phyloP scores from a whole-genome alignment of 2,113 vertebrate species.

The Aptenodytes patagonicus region DNA sequence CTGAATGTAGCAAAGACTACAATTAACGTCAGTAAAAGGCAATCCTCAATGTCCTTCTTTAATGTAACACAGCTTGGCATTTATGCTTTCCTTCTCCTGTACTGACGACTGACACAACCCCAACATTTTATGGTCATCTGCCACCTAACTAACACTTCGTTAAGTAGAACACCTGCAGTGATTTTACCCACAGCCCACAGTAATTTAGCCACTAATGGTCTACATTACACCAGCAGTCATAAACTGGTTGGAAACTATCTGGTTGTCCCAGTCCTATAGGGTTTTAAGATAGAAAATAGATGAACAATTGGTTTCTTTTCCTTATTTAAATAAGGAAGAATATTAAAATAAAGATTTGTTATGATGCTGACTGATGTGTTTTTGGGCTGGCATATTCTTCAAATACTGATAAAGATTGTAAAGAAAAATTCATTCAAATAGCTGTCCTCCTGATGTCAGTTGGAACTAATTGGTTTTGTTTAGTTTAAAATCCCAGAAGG shows the following conservation, averaged over 20 bases:
- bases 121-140: not conserved
- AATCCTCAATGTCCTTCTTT: not conserved
- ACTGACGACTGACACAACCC: not conserved
- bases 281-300: not conserved
- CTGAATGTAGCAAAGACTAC: not conserved
- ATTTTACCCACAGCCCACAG: not conserved
- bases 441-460: not conserved
- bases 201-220: not conserved
- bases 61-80: not conserved
- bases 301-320: not conserved
- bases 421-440: not conserved
- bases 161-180: not conserved
- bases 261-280: not conserved
- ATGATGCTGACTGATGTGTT: not conserved
- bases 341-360: not conserved
- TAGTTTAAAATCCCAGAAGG: not conserved
- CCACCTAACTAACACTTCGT: not conserved
- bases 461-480: not conserved
- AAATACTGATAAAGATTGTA: not conserved
- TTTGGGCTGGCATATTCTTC: not conserved
- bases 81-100: not conserved
- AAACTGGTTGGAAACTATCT: not conserved
- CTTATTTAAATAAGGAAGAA: not conserved
- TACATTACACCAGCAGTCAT: not conserved
- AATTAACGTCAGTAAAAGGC: not conserved